These are phyloP conservation scores for Cryptomyrus ogoouensis DNA, from an alignment of 2,113 vertebrate species.

Conservation along the genomic window DNA sequence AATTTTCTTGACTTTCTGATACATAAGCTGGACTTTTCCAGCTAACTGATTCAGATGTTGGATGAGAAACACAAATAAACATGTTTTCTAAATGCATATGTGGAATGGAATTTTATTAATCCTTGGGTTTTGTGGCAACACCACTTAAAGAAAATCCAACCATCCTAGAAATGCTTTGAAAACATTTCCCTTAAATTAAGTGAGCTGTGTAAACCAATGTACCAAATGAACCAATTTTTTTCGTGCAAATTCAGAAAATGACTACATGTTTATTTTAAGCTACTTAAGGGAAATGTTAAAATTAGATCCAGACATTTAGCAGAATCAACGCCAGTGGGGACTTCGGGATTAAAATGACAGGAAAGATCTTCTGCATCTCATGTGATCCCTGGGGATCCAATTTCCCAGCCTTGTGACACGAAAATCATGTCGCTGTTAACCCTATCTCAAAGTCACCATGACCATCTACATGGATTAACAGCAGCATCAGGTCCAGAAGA, in stretches of 20 bases:
- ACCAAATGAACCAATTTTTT: not conserved
- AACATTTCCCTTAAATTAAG: not conserved
- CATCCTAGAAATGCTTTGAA: not conserved
- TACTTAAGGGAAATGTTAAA: not conserved
- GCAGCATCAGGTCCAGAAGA: slow-evolving; percentile 42
- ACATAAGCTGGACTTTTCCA: not conserved
- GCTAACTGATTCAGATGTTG: not conserved
- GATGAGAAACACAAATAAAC: not conserved
- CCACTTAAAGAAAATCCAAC: not conserved
- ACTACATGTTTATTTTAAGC: not conserved
- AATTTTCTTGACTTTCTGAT: not conserved
- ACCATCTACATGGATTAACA: slow-evolving; percentile 52
- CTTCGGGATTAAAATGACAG: not conserved
- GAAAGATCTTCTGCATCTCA: slow-evolving; percentile 21
- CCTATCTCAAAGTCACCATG: slow-evolving; percentile 41
- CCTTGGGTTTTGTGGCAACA: not conserved
- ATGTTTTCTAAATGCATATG: not conserved
- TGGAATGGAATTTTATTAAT: not conserved
- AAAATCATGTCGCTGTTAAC: slow-evolving; percentile 59
- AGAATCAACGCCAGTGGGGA: not conserved
- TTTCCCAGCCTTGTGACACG: slow-evolving; percentile 48
- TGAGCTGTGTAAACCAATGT: not conserved
- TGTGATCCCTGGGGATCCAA: slow-evolving; percentile 33
- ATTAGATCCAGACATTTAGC: not conserved
- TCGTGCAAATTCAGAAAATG: not conserved